Evolutionary conservation across 2,888 invertebrate species (phyloP).

Genomic region (Eupeodes luniger): DNA sequence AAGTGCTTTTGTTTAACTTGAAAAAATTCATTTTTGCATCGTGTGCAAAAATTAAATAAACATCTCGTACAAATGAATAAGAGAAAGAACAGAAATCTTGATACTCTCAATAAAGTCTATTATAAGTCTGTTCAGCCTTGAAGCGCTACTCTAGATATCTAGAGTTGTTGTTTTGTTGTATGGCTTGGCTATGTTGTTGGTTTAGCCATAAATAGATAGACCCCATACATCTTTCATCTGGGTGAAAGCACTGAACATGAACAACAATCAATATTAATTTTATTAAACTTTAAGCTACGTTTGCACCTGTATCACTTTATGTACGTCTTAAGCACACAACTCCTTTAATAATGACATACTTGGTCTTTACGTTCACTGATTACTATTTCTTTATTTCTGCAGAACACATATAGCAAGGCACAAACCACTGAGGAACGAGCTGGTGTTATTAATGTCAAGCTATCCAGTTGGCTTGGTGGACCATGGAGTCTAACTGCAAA

Average conservation of each 20-base stretch:
- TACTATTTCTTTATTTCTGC: slow-evolving; percentile 35
- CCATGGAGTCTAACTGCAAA: slow-evolving; percentile 89
- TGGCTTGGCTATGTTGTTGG: background rate
- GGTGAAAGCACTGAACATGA: slow-evolving; percentile 60
- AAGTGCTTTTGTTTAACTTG: slow-evolving; percentile 52
- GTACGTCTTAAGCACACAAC: background rate
- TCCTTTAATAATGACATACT: background rate
- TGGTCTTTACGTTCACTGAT: background rate
- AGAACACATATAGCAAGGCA: slow-evolving; percentile 79
- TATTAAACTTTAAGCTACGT: background rate
- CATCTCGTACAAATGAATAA: background rate
- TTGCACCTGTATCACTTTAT: slow-evolving; percentile 12
- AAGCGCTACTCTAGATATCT: slow-evolving; percentile 38
- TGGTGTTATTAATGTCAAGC: slow-evolving; percentile 86
- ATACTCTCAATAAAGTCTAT: slow-evolving; percentile 37
- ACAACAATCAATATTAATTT: slow-evolving; percentile 45
- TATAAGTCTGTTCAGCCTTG: slow-evolving; percentile 53
- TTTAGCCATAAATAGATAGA: background rate
- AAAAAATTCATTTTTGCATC: slow-evolving; percentile 24
- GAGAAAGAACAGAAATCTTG: slow-evolving; percentile 11
- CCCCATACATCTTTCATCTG: background rate
- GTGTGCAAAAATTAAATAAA: slow-evolving; percentile 32
- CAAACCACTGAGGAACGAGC: slow-evolving; percentile 82
- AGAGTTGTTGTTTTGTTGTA: background rate
- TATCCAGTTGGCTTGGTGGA: slow-evolving; percentile 88